Evolutionary conservation across 2,888 invertebrate genomes (phyloP).

Genomic region (Rhimphoctona megacephalus): DNA sequence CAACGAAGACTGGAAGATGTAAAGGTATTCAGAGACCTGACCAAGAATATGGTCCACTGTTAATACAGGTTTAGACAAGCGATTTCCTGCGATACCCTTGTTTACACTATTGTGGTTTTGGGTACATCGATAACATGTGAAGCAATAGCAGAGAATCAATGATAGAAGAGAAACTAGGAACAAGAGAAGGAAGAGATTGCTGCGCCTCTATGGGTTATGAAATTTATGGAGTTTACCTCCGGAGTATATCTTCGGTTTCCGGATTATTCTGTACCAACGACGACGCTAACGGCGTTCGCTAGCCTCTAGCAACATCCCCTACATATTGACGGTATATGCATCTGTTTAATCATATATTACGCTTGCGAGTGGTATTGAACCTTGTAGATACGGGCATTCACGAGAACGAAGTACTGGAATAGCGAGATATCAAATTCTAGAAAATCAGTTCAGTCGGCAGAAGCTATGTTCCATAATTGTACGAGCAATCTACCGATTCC

Average conservation of each 20-base stretch:
- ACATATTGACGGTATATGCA: slow-evolving; percentile 19
- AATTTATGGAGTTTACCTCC: slow-evolving; percentile 57
- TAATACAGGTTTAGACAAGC: slow-evolving; percentile 33
- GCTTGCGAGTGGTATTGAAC: slow-evolving; percentile 36
- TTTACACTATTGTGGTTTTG: neutral
- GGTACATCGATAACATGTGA: neutral
- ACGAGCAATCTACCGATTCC: slow-evolving; percentile 44
- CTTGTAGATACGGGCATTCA: slow-evolving; percentile 38
- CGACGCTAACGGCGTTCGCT: slow-evolving; percentile 32
- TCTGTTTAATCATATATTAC: neutral
- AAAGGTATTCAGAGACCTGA: slow-evolving; percentile 25
- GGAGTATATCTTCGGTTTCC: slow-evolving; percentile 37
- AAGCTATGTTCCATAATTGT: slow-evolving; percentile 42
- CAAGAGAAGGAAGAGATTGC: slow-evolving; percentile 46
- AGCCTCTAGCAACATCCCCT: slow-evolving; percentile 15
- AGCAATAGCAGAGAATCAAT: slow-evolving; percentile 24
- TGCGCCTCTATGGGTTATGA: slow-evolving; percentile 41
- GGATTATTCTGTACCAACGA: slow-evolving; percentile 56
- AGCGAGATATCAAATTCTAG: slow-evolving; percentile 41
- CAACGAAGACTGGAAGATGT: slow-evolving; percentile 1
- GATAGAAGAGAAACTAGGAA: slow-evolving; percentile 22
- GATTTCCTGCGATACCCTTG: slow-evolving; percentile 30
- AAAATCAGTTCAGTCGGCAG: slow-evolving; percentile 15
- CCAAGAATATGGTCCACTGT: slow-evolving; percentile 30
- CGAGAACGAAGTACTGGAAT: slow-evolving; percentile 13